Conservation (phyloP, 2,797 vertebrate genomes). For the Sylvia borin region DNA sequence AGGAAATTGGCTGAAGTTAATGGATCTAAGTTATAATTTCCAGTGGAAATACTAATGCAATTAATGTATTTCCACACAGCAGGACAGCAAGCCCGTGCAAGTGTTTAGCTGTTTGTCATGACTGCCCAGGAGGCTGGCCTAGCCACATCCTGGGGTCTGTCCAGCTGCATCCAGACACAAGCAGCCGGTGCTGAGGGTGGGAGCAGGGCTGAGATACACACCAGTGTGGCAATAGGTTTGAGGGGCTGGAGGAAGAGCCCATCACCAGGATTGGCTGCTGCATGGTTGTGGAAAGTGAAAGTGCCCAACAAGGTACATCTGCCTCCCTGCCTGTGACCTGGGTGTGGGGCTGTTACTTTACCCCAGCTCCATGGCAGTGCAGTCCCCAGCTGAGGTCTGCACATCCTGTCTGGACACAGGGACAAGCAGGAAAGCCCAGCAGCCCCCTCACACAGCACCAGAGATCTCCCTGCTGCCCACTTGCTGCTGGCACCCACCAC, state of each 20-base stretch:
- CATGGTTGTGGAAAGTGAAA: neutral
- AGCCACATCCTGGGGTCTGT: accelerated
- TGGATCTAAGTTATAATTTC: conserved; percentile 37
- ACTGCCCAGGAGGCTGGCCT: neutral
- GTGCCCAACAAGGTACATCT: neutral
- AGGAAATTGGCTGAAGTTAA: conserved; percentile 23
- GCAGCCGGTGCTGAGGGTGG: neutral
- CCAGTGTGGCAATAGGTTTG: neutral
- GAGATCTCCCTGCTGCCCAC: neutral
- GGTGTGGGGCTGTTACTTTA: neutral
- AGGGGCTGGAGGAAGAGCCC: neutral
- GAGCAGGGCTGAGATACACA: neutral
- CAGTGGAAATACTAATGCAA: conserved; percentile 52
- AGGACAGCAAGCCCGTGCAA: neutral
- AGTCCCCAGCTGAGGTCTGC: neutral
- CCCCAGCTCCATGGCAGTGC: neutral
- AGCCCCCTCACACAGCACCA: neutral
- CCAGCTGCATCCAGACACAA: neutral
- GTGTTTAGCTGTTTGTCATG: neutral
- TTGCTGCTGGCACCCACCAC: neutral
- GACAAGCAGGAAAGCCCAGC: neutral
- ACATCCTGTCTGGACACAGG: accelerated
- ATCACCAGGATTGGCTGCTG: neutral
- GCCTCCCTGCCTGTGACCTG: neutral
- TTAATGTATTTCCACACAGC: conserved; percentile 14